Percentiles rank a stretch among this genome's conserved stretches.
Conservation (phyloP, 1,140 invertebrate species). For the Akabosia matsudoensis region DNA sequence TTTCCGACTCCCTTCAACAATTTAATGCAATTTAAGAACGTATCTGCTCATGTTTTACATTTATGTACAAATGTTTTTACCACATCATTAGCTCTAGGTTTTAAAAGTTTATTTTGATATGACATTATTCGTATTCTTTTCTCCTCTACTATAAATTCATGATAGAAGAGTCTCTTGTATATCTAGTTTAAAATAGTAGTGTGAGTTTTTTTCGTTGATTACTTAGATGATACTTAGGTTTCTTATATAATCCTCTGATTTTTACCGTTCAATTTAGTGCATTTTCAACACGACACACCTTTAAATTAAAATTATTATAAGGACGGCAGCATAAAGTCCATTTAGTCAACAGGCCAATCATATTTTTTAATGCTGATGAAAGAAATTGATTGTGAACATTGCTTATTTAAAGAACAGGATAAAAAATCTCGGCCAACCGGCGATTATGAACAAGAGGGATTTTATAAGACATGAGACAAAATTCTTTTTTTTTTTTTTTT, state of each 20-base stretch:
- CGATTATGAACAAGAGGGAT: neutral
- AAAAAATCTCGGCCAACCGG: neutral
- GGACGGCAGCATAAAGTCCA: neutral
- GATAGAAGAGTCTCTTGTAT: too few relatives aligned
- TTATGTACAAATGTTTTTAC: neutral
- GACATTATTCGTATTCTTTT: too few relatives aligned
- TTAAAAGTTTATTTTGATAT: too few relatives aligned
- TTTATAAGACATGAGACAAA: neutral
- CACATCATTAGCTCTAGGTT: neutral
- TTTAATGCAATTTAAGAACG: neutral
- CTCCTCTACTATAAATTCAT: too few relatives aligned
- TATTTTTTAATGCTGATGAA: neutral
- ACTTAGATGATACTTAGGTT: neutral
- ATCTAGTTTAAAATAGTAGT: too few relatives aligned
- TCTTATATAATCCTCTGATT: neutral
- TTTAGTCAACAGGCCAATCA: neutral
- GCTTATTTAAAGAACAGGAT: neutral
- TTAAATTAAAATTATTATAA: constrained; percentile 7
- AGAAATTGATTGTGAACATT: neutral
- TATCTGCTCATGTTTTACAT: neutral
- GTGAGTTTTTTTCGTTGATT: neutral
- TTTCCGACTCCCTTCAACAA: neutral
- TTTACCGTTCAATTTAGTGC: neutral
- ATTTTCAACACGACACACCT: constrained; percentile 18
- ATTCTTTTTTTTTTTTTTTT: too few relatives aligned